These are phyloP conservation scores for Malurus splendens DNA, from an alignment of 2,797 vertebrate genomes.

Conservation along the genomic window DNA sequence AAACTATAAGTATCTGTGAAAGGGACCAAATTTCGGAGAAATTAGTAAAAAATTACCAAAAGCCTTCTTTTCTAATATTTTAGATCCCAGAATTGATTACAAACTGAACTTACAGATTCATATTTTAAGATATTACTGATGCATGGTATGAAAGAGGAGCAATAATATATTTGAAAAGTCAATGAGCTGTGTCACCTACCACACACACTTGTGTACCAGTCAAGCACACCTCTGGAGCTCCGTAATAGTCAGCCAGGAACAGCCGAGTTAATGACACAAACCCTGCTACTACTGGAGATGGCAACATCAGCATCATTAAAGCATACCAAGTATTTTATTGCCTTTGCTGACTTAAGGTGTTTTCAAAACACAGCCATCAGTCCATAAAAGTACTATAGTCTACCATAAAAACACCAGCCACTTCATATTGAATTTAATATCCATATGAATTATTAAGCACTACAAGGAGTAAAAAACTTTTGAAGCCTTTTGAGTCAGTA, in stretches of 20 bases:
- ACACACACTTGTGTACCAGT: neutral
- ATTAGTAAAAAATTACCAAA: neutral
- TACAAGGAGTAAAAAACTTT: neutral
- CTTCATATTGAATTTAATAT: neutral
- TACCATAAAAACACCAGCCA: neutral
- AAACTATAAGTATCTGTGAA: neutral
- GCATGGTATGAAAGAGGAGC: neutral
- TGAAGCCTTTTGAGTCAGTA: neutral
- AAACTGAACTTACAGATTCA: neutral
- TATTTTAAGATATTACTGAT: neutral
- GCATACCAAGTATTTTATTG: neutral
- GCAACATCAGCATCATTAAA: neutral
- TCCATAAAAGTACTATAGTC: neutral
- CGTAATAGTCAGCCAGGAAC: neutral
- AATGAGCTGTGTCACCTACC: neutral
- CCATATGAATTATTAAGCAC: neutral
- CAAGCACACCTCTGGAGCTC: neutral
- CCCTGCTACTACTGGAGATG: neutral
- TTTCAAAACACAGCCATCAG: neutral
- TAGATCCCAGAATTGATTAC: neutral
- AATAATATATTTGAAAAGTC: neutral
- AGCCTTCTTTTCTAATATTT: neutral
- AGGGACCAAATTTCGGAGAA: neutral
- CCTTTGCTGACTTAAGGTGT: neutral
- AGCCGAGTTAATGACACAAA: neutral